Evolutionary conservation across 2,113 vertebrate genomes (phyloP), one percentile per base, ranked within the genome.

Genomic region (Aptenodytes patagonicus): DNA sequence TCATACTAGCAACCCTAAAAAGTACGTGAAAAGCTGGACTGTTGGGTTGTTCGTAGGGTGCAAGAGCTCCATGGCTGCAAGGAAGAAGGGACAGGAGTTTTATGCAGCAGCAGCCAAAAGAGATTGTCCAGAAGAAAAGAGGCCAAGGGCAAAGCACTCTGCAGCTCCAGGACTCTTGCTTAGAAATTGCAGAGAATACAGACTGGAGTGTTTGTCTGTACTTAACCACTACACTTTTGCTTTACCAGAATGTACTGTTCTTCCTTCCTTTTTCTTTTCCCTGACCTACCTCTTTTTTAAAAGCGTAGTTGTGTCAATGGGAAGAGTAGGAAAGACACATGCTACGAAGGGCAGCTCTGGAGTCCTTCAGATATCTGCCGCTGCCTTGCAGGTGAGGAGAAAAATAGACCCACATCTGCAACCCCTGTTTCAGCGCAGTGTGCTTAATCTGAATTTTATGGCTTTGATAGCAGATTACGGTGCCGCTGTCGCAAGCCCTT

Each of bases 371-470:
- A 28, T 58, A 55, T 69, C 64, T 72, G 89, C 64, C 1, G 6
- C 46, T 88, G 49, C 58, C 72, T 72, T 64, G 68, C 75, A 80
- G 91, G 83, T 93, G 54, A 86, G 32, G 32, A 87, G 40, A 44
- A 46, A 80, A 95, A 70, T 8, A 92, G 85, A 55, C 61, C 57
- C 57, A 68, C 65, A 93, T 84, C 86, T 93, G 75, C 93, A 93
- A n/a, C 58, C 34, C 60, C 69, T 49, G 55, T 71, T 89, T 58
- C 65, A 44, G 47, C 18, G 1, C 91, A 73, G 55, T 94, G 70
- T 91, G 93, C 54, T 91, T 97, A 92, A 95, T 97, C 81, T 96
- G 94, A 96, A 94, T 97, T 95, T 98, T 97, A 97, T 96, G 95
- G 96, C 90, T 94, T 25, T 91, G 87, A 88, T 89, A 69, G 90